Evolutionary conservation across 1,140 invertebrate genomes (phyloP), one percentile per base, ranked within the genome.

Genomic region (Lordiphosa collinella): DNA sequence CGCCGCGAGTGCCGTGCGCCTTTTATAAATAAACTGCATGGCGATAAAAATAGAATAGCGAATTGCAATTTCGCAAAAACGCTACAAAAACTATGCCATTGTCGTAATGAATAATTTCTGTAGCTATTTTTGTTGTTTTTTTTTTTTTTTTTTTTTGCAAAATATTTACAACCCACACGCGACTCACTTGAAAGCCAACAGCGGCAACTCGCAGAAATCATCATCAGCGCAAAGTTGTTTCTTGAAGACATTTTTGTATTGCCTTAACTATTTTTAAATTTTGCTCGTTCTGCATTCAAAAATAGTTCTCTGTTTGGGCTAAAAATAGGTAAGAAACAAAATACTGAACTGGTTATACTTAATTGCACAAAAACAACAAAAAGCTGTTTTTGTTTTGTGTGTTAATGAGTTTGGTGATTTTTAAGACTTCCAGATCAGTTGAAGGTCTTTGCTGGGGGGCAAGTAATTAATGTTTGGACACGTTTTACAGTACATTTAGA

Each of bases 11-110:
- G 74, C 73, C 65, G 53, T 55, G 41, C 41, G 41, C 22, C 22
- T 65, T 80, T 79, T 79, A 79, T 79, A 73, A 79, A 79, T 79
- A 79, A 79, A 79, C 69, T 79, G 74, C 74, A 79, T 73, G 65
- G 35, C 66, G 74, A 64, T 79, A 79, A 79, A 79, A 79, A 79
- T 79, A 79, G 74, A 73, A 61, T 60, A 65, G 60, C 44, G 37
- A 54, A 36, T 25, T 25, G 36, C 38, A 50, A 53, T 55, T 74
- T 61, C 58, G 40, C 44, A 46, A 25, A 46, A 50, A 35, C 31
- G 22, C 52, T 57, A 38, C 35, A 41, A 56, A 53, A 76, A 71
- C 67, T 67, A 61, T 79, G 63, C 55, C 60, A 79, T 55, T 72
- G 62, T 63, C 50, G 50, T 44, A 44, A 44, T 58, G 31, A 38